phyloP scores from a whole-genome alignment of 1,140 invertebrate species.

The Rhysida immarginata region DNA sequence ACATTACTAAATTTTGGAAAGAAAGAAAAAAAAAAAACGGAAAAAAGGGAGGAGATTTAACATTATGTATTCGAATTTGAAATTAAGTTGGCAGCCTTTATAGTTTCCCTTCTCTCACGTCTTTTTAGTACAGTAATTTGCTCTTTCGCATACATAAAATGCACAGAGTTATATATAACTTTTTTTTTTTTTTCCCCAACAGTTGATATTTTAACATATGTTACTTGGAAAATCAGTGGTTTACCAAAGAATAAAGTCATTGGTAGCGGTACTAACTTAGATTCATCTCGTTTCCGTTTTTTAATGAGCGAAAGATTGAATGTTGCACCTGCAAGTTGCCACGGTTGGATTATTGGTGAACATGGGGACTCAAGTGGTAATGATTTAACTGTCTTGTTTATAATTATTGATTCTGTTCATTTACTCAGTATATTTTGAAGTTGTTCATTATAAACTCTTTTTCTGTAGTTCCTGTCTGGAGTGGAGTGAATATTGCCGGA shows the following conservation, averaged over 20 bases:
- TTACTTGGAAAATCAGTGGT: constrained; percentile 83
- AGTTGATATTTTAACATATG: constrained; percentile 77
- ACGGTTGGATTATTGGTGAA: constrained; percentile 80
- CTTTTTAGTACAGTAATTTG: too few relatives aligned
- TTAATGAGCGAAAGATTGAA: constrained; percentile 62
- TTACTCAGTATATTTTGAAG: neutral
- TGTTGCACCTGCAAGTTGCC: constrained; percentile 62
- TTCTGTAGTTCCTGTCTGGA: constrained; percentile 71
- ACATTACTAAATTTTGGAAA: too few relatives aligned
- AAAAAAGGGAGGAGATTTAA: too few relatives aligned
- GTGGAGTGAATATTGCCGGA: constrained; percentile 77
- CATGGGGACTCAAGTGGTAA: constrained; percentile 63
- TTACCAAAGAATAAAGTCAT: constrained; percentile 70
- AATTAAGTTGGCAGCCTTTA: neutral
- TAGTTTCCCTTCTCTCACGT: too few relatives aligned
- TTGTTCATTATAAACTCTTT: neutral
- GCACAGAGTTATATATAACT: neutral
- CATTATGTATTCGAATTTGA: too few relatives aligned
- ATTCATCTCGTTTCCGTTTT: constrained; percentile 78
- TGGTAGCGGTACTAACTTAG: constrained; percentile 79
- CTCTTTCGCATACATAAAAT: too few relatives aligned
- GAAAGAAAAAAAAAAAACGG: too few relatives aligned
- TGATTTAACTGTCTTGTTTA: neutral
- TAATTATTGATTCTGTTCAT: neutral
- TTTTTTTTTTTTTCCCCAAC: constrained; percentile 1